A percentile compares a stretch with the other conserved stretches of the same genome.
Evolutionary conservation across 2,888 invertebrate genomes (phyloP).

Genomic region (Tetragonula carbonaria): DNA sequence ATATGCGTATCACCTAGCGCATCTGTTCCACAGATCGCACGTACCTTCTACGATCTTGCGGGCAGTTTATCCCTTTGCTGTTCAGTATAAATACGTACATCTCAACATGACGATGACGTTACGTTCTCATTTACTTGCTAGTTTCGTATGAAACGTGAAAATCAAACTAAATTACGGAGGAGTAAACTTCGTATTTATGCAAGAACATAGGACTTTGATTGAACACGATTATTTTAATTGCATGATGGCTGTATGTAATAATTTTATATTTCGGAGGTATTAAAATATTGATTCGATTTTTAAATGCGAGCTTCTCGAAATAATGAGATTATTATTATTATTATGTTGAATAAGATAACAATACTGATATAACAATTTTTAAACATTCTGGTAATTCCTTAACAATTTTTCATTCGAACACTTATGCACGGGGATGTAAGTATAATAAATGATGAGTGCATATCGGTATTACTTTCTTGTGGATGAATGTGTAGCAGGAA

Average conservation of each 20-base stretch:
- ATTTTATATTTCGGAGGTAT: too few species aligned
- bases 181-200: not conserved
- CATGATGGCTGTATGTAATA: too few species aligned
- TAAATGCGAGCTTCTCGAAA: too few species aligned
- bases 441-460: not conserved
- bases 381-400: not conserved
- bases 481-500: not conserved
- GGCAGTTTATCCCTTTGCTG: not conserved
- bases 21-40: slow-evolving; percentile 37
- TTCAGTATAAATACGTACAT: not conserved
- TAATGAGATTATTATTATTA: not conserved
- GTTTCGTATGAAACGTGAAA: not conserved
- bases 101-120: not conserved
- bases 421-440: not conserved
- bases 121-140: not conserved
- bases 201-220: not conserved
- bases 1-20: slow-evolving; percentile 26
- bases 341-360: not conserved
- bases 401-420: not conserved
- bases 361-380: not conserved
- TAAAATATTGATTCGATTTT: too few species aligned
- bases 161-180: not conserved
- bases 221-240: too few species aligned
- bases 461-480: not conserved
- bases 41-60: not conserved